These are phyloP conservation scores for Drosophila birchii DNA, from an alignment of 2,888 invertebrate genomes.

Conservation along the genomic window DNA sequence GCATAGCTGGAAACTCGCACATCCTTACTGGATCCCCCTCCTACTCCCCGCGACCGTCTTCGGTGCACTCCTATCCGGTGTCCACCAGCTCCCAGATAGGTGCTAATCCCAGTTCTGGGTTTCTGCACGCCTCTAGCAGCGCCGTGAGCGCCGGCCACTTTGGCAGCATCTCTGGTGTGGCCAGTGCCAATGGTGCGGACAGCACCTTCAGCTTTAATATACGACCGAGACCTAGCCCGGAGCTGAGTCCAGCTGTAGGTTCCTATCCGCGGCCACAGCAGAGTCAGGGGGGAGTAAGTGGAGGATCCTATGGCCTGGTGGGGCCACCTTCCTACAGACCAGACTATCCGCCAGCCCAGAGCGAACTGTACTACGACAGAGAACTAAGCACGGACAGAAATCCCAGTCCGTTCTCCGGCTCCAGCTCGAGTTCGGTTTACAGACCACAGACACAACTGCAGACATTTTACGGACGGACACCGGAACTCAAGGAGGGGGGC, in stretches of 20 bases:
- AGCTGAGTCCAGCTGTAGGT: conserved; percentile 52
- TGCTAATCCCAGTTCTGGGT: conserved; percentile 48
- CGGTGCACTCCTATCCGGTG: conserved; percentile 53
- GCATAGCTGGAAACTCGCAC: conserved; percentile 29
- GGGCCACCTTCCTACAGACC: conserved; percentile 59
- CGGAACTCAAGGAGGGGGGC: conserved; percentile 59
- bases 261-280: conserved; percentile 60
- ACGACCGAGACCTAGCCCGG: conserved; percentile 77
- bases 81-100: conserved; percentile 54
- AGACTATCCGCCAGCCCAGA: conserved; percentile 58
- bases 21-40: conserved; percentile 24
- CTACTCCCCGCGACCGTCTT: conserved; percentile 49
- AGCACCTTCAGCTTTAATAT: conserved; percentile 84
- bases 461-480: conserved; percentile 56
- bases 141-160: conserved; percentile 78
- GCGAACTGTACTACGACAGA: conserved; percentile 68
- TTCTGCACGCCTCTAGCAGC: conserved; percentile 77
- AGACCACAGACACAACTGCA: conserved; percentile 52
- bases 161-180: conserved; percentile 79
- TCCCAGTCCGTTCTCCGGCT: conserved; percentile 72
- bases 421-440: conserved; percentile 25
- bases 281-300: conserved; percentile 43
- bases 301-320: conserved; percentile 52
- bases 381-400: conserved; percentile 52
- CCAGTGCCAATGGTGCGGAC: conserved; percentile 80